phyloP scores from a whole-genome alignment of 1,140 invertebrate genomes.

The Drosophila nasuta region DNA sequence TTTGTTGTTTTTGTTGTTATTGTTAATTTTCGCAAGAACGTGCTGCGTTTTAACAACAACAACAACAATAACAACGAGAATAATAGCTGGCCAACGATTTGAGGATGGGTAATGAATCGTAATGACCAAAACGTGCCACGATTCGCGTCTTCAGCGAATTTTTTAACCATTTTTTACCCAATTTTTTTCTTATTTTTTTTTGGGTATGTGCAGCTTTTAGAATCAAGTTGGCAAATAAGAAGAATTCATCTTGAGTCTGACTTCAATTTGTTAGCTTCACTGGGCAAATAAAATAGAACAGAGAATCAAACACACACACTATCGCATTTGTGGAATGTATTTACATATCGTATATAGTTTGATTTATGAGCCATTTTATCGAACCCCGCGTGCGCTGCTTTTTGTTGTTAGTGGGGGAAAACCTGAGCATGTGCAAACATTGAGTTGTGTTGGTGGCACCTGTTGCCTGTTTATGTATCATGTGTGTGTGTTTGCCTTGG shows the following conservation, averaged over 20 bases:
- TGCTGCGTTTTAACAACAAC: constrained; percentile 44
- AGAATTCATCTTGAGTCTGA: constrained; percentile 23
- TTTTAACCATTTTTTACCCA: constrained; percentile 16
- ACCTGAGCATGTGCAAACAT: constrained; percentile 53
- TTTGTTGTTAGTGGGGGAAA: constrained; percentile 46
- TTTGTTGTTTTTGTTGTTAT: constrained; percentile 28
- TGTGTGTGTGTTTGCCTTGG: background rate
- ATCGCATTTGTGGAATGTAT: constrained; percentile 26
- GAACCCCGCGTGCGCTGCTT: constrained; percentile 26
- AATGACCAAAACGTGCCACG: constrained; percentile 78
- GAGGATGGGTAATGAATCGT: constrained; percentile 60
- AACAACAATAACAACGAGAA: constrained; percentile 32
- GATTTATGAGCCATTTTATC: constrained; percentile 74
- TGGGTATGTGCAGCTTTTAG: background rate
- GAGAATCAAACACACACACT: constrained; percentile 25
- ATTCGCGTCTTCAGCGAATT: constrained; percentile 48
- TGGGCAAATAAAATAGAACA: constrained; percentile 70
- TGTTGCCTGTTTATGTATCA: constrained; percentile 32
- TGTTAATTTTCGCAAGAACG: constrained; percentile 49
- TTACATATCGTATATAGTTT: constrained; percentile 55
- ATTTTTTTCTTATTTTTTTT: constrained; percentile 19
- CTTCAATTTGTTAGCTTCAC: constrained; percentile 35
- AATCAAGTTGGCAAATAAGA: constrained; percentile 27
- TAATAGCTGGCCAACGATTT: constrained; percentile 42
- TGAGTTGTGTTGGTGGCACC: constrained; percentile 42